A percentile compares a stretch with the other conserved stretches of the same genome.
Conservation (phyloP, 2,113 vertebrate species). For the Apeltes quadracus region DNA sequence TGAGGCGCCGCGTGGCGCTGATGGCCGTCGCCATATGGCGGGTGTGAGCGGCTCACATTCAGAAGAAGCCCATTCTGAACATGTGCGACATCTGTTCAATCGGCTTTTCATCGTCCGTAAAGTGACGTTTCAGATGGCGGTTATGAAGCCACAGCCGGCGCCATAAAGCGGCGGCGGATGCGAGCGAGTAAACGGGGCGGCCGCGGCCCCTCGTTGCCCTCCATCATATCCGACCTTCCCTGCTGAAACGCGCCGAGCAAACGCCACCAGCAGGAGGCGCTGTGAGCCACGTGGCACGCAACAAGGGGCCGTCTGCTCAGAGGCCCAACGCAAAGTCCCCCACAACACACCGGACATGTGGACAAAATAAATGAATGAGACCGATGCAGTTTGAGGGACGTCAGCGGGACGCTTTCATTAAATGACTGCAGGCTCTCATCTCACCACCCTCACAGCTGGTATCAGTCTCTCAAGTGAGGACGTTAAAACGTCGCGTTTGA, state of each 20-base stretch:
- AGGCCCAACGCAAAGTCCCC: too few species aligned
- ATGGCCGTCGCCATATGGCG: conserved; percentile 21
- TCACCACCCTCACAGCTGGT: conserved; percentile 38
- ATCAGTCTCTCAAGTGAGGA: conserved; percentile 36
- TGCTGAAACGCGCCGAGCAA: too few species aligned
- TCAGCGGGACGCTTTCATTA: conserved; percentile 47
- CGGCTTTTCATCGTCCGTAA: conserved; percentile 7
- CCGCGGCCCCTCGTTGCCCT: not conserved
- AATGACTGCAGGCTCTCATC: conserved; percentile 16
- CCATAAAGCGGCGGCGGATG: conserved; percentile 12
- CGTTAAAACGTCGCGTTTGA: too few species aligned
- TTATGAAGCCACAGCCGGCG: conserved; percentile 1
- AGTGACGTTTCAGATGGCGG: conserved; percentile 25
- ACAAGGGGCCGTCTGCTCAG: too few species aligned
- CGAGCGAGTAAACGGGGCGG: not conserved
- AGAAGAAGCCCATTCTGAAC: conserved; percentile 30
- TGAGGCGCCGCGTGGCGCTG: conserved; percentile 18
- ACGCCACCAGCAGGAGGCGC: too few species aligned
- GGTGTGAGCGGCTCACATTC: conserved; percentile 33
- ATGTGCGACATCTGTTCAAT: conserved; percentile 40
- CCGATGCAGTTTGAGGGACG: too few species aligned
- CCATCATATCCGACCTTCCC: conserved; percentile 33
- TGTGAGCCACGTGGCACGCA: too few species aligned
- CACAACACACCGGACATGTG: too few species aligned
- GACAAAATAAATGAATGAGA: too few species aligned